Evolutionary conservation across 1,140 invertebrate species (phyloP).

Genomic region (Drosophila biarmipes): DNA sequence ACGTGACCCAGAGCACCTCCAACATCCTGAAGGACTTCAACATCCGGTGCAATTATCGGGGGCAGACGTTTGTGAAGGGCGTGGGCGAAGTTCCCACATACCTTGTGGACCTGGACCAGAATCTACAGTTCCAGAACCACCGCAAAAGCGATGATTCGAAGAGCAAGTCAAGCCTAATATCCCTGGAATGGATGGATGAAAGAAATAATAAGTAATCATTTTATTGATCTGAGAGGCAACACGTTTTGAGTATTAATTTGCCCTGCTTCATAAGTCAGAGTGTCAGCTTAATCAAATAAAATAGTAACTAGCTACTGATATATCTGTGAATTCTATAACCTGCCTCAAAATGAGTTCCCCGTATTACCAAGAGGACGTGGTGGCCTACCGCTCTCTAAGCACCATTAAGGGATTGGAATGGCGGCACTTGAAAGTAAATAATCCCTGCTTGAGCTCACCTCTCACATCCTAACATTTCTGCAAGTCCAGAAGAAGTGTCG

Average conservation of each 20-base stretch:
- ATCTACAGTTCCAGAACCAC: slow-evolving; percentile 85
- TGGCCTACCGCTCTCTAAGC: not conserved
- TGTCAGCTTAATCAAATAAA: not conserved
- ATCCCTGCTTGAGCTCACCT: too few relatives aligned
- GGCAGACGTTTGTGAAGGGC: slow-evolving; percentile 89
- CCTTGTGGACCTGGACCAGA: slow-evolving; percentile 87
- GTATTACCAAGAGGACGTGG: slow-evolving; percentile 8
- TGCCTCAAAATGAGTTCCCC: not conserved
- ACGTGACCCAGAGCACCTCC: slow-evolving; percentile 90
- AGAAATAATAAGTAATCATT: not conserved
- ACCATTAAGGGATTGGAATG: slow-evolving; percentile 19
- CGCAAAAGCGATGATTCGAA: not conserved
- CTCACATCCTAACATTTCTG: not conserved
- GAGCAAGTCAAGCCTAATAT: not conserved
- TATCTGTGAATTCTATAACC: not conserved
- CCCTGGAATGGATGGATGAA: not conserved
- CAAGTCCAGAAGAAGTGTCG: slow-evolving; percentile 14
- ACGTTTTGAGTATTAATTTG: too few relatives aligned
- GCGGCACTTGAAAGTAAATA: slow-evolving; percentile 16
- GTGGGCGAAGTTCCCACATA: slow-evolving; percentile 89
- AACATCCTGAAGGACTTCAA: slow-evolving; percentile 87
- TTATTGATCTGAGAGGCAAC: too few relatives aligned
- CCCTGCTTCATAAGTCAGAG: not conserved
- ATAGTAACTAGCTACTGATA: not conserved
- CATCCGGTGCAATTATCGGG: slow-evolving; percentile 88